A percentile compares a stretch with the other conserved stretches of the same genome.
Evolutionary conservation across 2,797 vertebrate species (phyloP).

Genomic region (Lophius americanus): DNA sequence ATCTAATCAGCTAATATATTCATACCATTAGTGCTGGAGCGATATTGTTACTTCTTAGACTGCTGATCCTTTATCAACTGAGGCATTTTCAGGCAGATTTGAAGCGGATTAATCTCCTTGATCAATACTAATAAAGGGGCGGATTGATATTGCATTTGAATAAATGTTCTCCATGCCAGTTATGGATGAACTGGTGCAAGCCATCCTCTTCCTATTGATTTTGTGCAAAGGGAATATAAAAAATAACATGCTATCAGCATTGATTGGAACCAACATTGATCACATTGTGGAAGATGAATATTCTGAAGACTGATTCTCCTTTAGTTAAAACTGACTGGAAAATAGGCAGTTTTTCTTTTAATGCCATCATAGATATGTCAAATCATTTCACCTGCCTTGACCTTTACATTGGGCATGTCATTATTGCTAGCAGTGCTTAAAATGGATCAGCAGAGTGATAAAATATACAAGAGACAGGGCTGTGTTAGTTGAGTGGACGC

Average conservation of each 20-base stretch:
- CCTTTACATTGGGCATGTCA: neutral
- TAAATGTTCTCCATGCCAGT: slow-evolving; percentile 60
- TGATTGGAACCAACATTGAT: slow-evolving; percentile 47
- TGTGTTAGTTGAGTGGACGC: too few species aligned
- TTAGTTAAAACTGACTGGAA: slow-evolving; percentile 7
- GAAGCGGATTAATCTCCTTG: slow-evolving; percentile 60
- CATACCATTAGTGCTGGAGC: slow-evolving; percentile 35
- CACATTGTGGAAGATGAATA: slow-evolving; percentile 30
- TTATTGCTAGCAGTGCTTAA: neutral
- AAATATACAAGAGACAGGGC: neutral
- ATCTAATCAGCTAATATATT: slow-evolving; percentile 15
- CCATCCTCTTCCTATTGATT: slow-evolving; percentile 58
- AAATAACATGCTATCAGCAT: slow-evolving; percentile 34
- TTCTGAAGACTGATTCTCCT: slow-evolving; percentile 14
- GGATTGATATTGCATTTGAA: slow-evolving; percentile 58
- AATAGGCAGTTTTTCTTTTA: slow-evolving; percentile 12
- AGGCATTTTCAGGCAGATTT: slow-evolving; percentile 49
- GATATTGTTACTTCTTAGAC: slow-evolving; percentile 41
- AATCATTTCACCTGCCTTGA: neutral
- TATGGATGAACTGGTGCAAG: slow-evolving; percentile 61
- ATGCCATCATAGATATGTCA: neutral
- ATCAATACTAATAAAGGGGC: slow-evolving; percentile 48
- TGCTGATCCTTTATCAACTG: slow-evolving; percentile 43
- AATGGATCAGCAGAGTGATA: neutral
- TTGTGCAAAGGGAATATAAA: slow-evolving; percentile 22